Percentiles rank a stretch among this genome's conserved stretches.
phyloP scores from a whole-genome alignment of 2,888 invertebrate genomes.

The Drosophila infuscata region DNA sequence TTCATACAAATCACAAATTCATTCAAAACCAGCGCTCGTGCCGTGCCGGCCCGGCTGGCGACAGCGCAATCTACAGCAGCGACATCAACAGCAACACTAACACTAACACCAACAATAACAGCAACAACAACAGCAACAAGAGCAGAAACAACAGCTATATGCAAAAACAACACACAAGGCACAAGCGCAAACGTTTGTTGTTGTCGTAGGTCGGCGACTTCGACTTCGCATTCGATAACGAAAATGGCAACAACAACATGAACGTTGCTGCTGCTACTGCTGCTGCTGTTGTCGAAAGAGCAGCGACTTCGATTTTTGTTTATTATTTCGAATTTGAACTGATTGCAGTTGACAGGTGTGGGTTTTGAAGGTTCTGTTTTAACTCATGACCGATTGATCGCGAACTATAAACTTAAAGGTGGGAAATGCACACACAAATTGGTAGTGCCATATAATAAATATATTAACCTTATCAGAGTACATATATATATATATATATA shows the following conservation, averaged over 20 bases:
- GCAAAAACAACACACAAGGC: conserved; percentile 6
- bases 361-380: conserved; percentile 15
- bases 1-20: conserved; percentile 59
- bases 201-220: conserved; percentile 74
- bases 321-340: not conserved
- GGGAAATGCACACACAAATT: not conserved
- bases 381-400: not conserved
- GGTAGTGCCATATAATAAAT: too few species aligned
- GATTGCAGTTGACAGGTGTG: not conserved
- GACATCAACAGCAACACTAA: not conserved
- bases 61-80: conserved; percentile 3
- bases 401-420: not conserved
- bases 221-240: conserved; percentile 41
- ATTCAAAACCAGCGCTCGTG: conserved; percentile 48
- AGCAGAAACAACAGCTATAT: conserved; percentile 2
- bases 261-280: not conserved
- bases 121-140: not conserved
- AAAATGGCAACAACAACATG: conserved; percentile 14
- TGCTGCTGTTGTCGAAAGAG: not conserved
- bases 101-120: not conserved
- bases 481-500: not conserved
- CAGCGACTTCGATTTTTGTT: not conserved
- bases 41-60: conserved; percentile 20
- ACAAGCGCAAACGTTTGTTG: conserved; percentile 31
- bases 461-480: not conserved